Conservation (phyloP, 1,140 invertebrate species). For the Parasteatoda tepidariorum region DNA sequence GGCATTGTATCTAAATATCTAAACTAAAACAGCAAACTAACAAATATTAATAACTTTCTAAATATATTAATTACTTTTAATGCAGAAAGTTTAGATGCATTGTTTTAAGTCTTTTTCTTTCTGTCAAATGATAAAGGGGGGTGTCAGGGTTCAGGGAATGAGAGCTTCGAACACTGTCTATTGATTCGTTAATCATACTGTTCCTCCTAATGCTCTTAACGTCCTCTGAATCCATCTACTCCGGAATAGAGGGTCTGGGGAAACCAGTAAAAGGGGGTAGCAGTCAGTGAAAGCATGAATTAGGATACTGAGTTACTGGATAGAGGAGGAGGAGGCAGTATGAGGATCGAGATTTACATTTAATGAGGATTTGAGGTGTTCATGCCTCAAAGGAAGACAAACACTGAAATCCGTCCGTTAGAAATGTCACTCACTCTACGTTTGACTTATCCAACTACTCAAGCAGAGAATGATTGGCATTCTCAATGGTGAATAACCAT, state of each 20-base stretch:
- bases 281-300: constrained; percentile 3
- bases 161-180: constrained; percentile 56
- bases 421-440: constrained; percentile 49
- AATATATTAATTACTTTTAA: too few relatives aligned
- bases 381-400: constrained; percentile 53
- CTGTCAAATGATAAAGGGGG: neutral
- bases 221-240: neutral
- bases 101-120: too few relatives aligned
- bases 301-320: constrained; percentile 29
- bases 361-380: constrained; percentile 60
- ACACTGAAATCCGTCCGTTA: constrained; percentile 32
- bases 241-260: neutral
- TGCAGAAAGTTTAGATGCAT: too few relatives aligned
- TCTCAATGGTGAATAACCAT: constrained; percentile 50
- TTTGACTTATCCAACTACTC: constrained; percentile 39
- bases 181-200: constrained; percentile 60
- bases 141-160: neutral
- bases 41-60: too few relatives aligned
- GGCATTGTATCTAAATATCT: too few relatives aligned
- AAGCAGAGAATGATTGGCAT: constrained; percentile 47
- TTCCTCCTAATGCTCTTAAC: constrained; percentile 58
- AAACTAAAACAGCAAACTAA: too few relatives aligned
- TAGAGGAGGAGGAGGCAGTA: neutral
- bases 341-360: constrained; percentile 49
- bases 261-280: neutral